Conservation (phyloP, 2,888 invertebrate genomes). For the Belgica antarctica region DNA sequence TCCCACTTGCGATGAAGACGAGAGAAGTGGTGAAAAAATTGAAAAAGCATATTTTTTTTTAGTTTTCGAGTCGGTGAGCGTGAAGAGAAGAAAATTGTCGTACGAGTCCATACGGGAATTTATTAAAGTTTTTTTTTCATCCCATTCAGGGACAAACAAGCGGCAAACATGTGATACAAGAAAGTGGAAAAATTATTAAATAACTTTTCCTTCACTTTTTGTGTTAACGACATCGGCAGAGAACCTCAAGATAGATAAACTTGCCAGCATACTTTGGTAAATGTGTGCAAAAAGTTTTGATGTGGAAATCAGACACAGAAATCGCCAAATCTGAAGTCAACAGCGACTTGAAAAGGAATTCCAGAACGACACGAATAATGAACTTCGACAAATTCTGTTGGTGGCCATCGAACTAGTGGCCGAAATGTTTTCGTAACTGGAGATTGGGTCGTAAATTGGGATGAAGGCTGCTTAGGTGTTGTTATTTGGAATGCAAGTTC, state of each 20-base stretch:
- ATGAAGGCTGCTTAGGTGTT: too few species aligned
- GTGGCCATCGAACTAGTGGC: too few species aligned
- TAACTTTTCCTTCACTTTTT: conserved; percentile 4
- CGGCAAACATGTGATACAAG: too few species aligned
- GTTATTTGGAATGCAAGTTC: too few species aligned
- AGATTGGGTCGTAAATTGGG: too few species aligned
- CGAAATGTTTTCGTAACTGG: too few species aligned
- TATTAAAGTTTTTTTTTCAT: background rate
- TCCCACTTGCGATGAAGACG: conserved; percentile 17
- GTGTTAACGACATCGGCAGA: background rate
- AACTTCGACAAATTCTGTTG: too few species aligned
- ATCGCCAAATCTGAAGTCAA: too few species aligned
- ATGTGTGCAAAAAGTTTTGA: conserved; percentile 15
- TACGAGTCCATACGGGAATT: background rate
- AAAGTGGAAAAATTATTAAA: conserved; percentile 16
- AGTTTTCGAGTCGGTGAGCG: too few species aligned
- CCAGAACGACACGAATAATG: too few species aligned
- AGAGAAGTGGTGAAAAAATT: conserved; percentile 2
- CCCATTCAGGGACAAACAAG: background rate
- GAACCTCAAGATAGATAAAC: background rate
- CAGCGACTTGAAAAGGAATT: too few species aligned
- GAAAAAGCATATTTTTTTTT: background rate
- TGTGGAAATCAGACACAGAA: background rate
- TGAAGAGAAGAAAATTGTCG: background rate
- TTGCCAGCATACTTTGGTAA: too few species aligned